Conservation (phyloP, 2,888 invertebrate species). For the Noctua janthina region DNA sequence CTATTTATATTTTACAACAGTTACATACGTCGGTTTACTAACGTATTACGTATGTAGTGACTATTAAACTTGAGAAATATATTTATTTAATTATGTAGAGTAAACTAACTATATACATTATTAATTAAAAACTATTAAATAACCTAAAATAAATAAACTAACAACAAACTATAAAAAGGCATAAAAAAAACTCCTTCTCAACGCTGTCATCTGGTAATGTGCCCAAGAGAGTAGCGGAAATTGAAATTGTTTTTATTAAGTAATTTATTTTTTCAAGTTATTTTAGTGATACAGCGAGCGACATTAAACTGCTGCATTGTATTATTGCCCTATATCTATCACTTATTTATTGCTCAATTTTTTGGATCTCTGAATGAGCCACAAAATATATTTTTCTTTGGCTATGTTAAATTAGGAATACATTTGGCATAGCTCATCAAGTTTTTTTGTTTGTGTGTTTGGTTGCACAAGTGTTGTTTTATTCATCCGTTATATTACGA, state of each 20-base stretch:
- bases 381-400: neutral
- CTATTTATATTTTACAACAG: neutral
- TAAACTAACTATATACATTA: too few relatives aligned
- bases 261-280: neutral
- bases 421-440: neutral
- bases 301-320: neutral
- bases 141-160: too few relatives aligned
- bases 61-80: neutral
- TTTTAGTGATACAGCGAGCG: neutral
- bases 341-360: neutral
- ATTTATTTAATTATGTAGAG: too few relatives aligned
- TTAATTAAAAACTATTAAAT: too few relatives aligned
- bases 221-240: too few relatives aligned
- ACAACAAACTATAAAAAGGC: too few relatives aligned
- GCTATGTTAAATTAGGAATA: neutral
- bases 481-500: conserved; percentile 65
- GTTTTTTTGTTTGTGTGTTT: conserved; percentile 11
- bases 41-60: neutral
- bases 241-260: neutral
- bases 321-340: too few relatives aligned
- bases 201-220: too few relatives aligned
- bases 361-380: neutral
- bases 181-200: too few relatives aligned
- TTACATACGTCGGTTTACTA: too few relatives aligned
- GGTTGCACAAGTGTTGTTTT: conserved; percentile 65